Conservation (phyloP, 2,888 invertebrate genomes). For the Melangyna quadrimaculata region DNA sequence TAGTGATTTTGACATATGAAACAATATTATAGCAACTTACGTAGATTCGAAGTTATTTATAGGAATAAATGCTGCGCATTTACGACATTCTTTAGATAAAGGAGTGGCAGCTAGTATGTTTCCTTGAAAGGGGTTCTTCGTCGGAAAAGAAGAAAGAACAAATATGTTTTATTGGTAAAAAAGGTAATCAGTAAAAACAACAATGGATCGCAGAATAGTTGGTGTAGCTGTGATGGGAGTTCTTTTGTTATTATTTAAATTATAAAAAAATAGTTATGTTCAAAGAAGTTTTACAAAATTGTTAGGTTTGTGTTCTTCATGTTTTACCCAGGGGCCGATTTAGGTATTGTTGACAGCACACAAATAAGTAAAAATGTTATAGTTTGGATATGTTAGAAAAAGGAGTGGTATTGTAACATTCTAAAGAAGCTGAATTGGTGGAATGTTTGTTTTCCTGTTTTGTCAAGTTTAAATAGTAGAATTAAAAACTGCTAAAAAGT, state of each 20-base stretch:
- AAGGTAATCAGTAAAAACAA: neutral
- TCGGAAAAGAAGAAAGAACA: neutral
- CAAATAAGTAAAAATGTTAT: neutral
- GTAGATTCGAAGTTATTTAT: constrained; percentile 20
- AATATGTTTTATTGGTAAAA: neutral
- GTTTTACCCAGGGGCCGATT: neutral
- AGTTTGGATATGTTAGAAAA: neutral
- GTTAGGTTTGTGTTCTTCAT: neutral
- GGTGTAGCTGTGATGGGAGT: neutral
- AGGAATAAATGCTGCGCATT: neutral
- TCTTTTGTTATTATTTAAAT: neutral
- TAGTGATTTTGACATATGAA: constrained; percentile 52
- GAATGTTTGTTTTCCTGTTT: too few relatives aligned
- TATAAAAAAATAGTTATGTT: neutral
- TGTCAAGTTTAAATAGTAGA: too few relatives aligned
- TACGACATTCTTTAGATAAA: neutral
- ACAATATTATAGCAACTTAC: constrained; percentile 36
- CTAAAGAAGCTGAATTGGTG: too few relatives aligned
- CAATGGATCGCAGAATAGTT: neutral
- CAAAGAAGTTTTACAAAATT: neutral
- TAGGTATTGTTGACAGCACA: neutral
- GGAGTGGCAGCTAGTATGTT: neutral
- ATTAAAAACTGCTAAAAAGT: too few relatives aligned
- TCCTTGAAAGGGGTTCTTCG: neutral
- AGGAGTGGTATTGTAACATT: neutral